phyloP scores from a whole-genome alignment of 2,888 invertebrate species.

The Morpho helenor region DNA sequence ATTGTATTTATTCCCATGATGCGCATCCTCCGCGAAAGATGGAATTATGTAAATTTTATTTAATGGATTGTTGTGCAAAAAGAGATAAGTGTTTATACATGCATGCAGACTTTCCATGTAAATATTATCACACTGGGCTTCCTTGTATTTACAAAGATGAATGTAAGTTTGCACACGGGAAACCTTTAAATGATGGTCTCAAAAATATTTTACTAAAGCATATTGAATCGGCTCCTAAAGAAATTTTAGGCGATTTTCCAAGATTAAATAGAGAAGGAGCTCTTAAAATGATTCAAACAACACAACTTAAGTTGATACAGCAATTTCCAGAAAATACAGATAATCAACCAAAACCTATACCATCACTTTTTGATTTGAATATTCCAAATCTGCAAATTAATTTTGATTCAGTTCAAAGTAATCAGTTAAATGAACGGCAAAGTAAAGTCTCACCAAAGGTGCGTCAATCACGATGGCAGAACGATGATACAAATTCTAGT shows the following conservation, averaged over 20 bases:
- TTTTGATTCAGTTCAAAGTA: constrained; percentile 44
- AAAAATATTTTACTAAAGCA: constrained; percentile 84
- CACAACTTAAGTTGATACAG: constrained; percentile 65
- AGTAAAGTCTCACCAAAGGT: constrained; percentile 68
- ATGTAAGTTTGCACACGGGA: constrained; percentile 96
- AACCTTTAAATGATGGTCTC: constrained; percentile 89
- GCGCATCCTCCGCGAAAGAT: constrained; percentile 90
- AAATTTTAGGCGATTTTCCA: constrained; percentile 94
- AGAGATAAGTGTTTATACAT: constrained; percentile 97
- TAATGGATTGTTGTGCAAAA: constrained; percentile 97
- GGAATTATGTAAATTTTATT: constrained; percentile 97
- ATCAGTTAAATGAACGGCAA: constrained; percentile 55
- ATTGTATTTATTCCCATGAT: constrained; percentile 93
- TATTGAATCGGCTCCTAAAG: constrained; percentile 94
- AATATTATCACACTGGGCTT: constrained; percentile 96
- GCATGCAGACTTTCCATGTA: constrained; percentile 98
- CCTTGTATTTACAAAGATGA: constrained; percentile 89
- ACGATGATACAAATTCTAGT: constrained; percentile 54
- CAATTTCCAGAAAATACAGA: constrained; percentile 58
- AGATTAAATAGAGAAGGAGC: constrained; percentile 89
- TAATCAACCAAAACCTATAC: constrained; percentile 56
- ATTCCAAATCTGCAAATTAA: constrained; percentile 59
- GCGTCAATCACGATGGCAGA: constrained; percentile 73
- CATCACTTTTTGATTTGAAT: constrained; percentile 71
- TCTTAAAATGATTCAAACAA: constrained; percentile 73